These are phyloP conservation scores for Mastomys coucha DNA, from an alignment of 2,113 vertebrate genomes.

Conservation along the genomic window DNA sequence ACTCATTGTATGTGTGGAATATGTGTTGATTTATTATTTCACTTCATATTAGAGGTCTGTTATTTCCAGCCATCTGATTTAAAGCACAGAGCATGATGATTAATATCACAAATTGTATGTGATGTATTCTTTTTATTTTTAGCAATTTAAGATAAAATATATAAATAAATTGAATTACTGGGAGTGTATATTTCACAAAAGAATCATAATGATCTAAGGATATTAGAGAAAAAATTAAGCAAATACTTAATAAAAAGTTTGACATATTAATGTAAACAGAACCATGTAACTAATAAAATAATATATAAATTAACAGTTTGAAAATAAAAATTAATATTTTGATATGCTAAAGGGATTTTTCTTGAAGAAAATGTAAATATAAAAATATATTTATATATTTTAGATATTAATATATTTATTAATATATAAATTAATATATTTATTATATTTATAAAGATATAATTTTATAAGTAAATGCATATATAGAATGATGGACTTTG, in stretches of 20 bases:
- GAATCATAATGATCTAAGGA: not conserved
- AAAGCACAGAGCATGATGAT: not conserved
- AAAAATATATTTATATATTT: too few species aligned
- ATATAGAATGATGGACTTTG: too few species aligned
- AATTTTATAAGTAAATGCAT: too few species aligned
- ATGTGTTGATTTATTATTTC: not conserved
- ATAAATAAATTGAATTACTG: conserved; percentile 15
- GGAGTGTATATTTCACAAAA: not conserved
- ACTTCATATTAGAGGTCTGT: not conserved
- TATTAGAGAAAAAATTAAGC: not conserved
- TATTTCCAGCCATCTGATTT: not conserved
- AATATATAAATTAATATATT: too few species aligned
- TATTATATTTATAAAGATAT: too few species aligned
- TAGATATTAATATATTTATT: too few species aligned
- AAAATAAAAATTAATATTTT: not conserved
- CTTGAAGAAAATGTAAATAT: not conserved
- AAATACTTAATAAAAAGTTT: not conserved
- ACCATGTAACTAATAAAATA: not conserved
- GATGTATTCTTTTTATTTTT: not conserved
- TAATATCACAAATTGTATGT: not conserved
- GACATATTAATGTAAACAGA: not conserved
- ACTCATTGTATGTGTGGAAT: not conserved
- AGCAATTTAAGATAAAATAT: not conserved
- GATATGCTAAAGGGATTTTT: not conserved
- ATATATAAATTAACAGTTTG: not conserved